Evolutionary conservation across 1,140 invertebrate species (phyloP), one percentile per base, ranked within the genome.

Genomic region (Drosophila sucinea): DNA sequence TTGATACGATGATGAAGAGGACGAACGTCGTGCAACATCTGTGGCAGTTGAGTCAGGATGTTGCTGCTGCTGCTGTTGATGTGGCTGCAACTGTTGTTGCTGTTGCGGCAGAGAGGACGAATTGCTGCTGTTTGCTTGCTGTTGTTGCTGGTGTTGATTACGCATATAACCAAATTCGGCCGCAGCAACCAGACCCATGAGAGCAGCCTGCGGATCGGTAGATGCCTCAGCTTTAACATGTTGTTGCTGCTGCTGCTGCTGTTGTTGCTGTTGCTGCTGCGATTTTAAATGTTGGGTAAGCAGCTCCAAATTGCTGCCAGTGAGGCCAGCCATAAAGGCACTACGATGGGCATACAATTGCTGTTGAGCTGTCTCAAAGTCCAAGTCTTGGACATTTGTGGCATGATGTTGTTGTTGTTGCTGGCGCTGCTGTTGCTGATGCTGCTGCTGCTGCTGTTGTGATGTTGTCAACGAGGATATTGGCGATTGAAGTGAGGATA

Each of bases 21-120:
- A 91, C 44, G 90, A 90, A 33, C 82, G 90, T 69, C 80, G 73
- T 57, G 76, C 85, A 86, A 89, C 90, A 89, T 90, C 86, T 90
- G 85, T 90, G 74, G 87, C 79, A 27, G 84, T 82, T 44, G 91
- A 92, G 79, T 92, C 91, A 75, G 90, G 90, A 91, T 91, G 90
- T 79, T 91, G 89, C 72, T 91, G 79, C 75, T 81, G 85, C 44
- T 85, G 82, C 40, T 83, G 77, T 35, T 72, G 83, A 7, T 64
- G 68, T 23, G 75, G 69, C 29, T 47, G 73, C n/a, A 72, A 65
- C 33, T 77, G 67, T 38, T 79, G 70, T 38, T 79, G 70, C 54
- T 71, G 67, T 55, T 79, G 78, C 30, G 77, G 72, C 44, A 69
- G 65, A 62, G 61, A 41, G 51, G 64, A 25, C 51, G 47, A 64